Percentiles rank a stretch among this genome's conserved stretches.
Evolutionary conservation across 2,113 vertebrate genomes (phyloP).

Genomic region (Pundamilia nyererei): DNA sequence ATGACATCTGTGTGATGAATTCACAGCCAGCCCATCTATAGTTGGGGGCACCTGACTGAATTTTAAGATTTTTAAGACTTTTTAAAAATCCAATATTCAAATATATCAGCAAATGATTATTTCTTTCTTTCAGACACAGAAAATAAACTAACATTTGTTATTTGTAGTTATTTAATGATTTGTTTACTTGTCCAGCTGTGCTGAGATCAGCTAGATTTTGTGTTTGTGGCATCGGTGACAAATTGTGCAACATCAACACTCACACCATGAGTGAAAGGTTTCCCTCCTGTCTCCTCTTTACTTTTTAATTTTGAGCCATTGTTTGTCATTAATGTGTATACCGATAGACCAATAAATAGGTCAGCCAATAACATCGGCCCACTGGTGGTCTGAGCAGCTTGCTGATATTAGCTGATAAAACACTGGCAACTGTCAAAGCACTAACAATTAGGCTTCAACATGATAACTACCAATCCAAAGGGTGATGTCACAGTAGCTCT

Average conservation of each 20-base stretch:
- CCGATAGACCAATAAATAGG: accelerated
- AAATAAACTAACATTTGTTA: neutral
- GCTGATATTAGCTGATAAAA: neutral
- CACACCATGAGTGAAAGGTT: neutral
- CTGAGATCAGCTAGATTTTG: neutral
- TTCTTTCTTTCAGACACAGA: neutral
- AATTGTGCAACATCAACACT: neutral
- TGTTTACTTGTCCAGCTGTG: neutral
- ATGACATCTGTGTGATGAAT: neutral
- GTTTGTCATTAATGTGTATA: neutral
- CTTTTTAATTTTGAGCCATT: neutral
- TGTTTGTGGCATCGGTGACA: neutral
- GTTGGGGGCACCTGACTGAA: neutral
- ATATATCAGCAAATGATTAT: neutral
- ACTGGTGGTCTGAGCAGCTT: neutral
- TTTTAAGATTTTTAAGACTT: neutral
- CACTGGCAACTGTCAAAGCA: neutral
- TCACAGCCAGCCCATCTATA: neutral
- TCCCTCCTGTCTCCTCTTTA: neutral
- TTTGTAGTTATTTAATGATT: neutral
- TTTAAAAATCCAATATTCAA: neutral
- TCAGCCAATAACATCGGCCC: neutral
- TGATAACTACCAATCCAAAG: neutral
- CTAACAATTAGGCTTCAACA: neutral
- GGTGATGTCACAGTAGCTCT: neutral